Conservation (phyloP, 2,888 invertebrate genomes). For the Orchesella flavescens region DNA sequence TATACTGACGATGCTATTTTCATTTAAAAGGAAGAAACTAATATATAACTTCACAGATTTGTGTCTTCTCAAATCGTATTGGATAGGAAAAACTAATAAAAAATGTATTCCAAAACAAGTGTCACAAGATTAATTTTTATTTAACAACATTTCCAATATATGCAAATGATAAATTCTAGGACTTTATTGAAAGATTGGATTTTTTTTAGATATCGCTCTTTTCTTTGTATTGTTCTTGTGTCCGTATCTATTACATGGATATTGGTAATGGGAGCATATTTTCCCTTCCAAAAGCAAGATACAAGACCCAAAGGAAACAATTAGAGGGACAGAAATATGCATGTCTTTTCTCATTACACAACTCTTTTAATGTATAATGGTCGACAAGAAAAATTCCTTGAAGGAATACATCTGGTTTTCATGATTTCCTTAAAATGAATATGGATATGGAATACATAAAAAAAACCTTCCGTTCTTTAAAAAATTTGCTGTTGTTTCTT, state of each 20-base stretch:
- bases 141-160: too few relatives aligned
- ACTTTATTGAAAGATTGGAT: too few relatives aligned
- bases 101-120: too few relatives aligned
- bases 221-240: background rate
- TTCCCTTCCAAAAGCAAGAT: conserved; percentile 61
- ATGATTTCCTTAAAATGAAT: background rate
- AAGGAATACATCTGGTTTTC: conserved; percentile 68
- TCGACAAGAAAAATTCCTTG: conserved; percentile 43
- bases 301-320: conserved; percentile 70
- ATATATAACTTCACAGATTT: too few relatives aligned
- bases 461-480: background rate
- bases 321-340: conserved; percentile 65
- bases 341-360: conserved; percentile 50
- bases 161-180: too few relatives aligned
- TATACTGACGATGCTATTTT: too few relatives aligned
- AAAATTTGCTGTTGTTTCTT: background rate
- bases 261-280: background rate
- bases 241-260: background rate
- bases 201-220: too few relatives aligned
- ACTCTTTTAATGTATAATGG: background rate
- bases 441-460: conserved; percentile 23
- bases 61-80: too few relatives aligned
- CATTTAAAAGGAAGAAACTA: too few relatives aligned
- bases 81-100: too few relatives aligned
- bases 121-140: too few relatives aligned